These are phyloP conservation scores for Mormyrops boulengeri DNA, from an alignment of 2,797 vertebrate species.

Conservation along the genomic window DNA sequence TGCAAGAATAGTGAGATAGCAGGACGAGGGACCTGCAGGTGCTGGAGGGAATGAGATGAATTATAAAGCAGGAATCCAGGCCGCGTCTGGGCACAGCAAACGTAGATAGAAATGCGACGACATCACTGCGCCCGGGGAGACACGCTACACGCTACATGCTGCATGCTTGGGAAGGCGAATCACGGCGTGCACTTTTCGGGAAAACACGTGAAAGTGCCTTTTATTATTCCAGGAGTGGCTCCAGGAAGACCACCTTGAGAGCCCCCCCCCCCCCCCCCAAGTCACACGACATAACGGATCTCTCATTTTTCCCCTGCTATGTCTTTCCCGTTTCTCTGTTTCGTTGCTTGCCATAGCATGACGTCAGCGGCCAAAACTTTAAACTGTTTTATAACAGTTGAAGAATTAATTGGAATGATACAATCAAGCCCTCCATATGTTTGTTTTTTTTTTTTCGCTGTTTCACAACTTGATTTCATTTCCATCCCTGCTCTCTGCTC, in stretches of 20 bases:
- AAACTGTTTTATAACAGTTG: neutral
- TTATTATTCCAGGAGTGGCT: conserved; percentile 4
- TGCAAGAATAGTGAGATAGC: neutral
- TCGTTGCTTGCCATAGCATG: neutral
- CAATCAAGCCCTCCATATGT: neutral
- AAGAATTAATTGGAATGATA: neutral
- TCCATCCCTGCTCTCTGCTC: neutral
- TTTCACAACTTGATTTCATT: neutral
- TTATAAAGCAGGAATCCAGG: neutral
- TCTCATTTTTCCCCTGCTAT: neutral
- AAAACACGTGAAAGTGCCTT: neutral
- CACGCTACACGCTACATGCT: conserved; percentile 8
- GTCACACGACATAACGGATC: neutral
- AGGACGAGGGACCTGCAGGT: neutral
- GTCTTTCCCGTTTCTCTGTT: neutral
- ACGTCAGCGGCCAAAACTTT: neutral
- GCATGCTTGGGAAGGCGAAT: conserved; percentile 8
- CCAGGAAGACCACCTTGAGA: neutral
- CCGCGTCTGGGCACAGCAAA: neutral
- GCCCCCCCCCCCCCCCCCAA: neutral
- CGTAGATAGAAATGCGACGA: neutral
- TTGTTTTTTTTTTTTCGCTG: neutral
- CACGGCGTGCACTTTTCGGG: neutral
- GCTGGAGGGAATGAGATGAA: neutral
- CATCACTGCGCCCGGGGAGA: neutral